Base-by-base conservation (phyloP, 1,140 invertebrate genomes). In the Neodiprion virginianus region DNA sequence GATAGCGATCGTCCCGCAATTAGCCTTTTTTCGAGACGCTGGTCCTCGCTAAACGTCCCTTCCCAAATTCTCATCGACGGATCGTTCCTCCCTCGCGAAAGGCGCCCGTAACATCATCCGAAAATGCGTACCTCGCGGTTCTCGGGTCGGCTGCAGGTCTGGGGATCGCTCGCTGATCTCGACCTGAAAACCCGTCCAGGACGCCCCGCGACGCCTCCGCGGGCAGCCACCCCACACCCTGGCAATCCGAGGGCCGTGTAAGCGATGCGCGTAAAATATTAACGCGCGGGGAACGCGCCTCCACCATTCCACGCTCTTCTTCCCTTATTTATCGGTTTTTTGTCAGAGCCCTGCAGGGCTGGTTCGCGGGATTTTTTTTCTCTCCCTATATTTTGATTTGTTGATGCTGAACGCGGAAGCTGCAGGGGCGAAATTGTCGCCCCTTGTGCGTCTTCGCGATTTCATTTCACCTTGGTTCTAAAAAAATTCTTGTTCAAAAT, bases 311-410 rank as follows among this genome's bases (percentile, higher is more conserved):
- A 78, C 70, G 76, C 72, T 76, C 74, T 77, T 71, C 23, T 71
- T 66, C 70, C 53, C 50, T 85, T 84, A 84, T 83, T 87, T 86
- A 88, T 86, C 85, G 86, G 85, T 86, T 86, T 40, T 61, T 85
- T 82, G 80, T 79, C 76, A 70, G 67, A 17, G 67, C 48, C 40
- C 40, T 65, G 75, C 61, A 65, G 48, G 61, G 47, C 69, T 67
- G 28, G 69, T 5, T 40, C 5, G 28, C 28, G 28, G 5, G 28
- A 40, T 40, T 40, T 40, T 40, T 40, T 40, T 40, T 40, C 28
- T 5, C 28, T 40, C 28, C 28, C 28, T 5, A 40, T 40, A 40
- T 40, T 40, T 40, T 40, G 28, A 40, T 40, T 40, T 5, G 28
- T 40, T 5, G 28, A 40, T 40, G 28, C 28, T 40, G 28, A 40